Base-by-base conservation (phyloP, 2,888 invertebrate species). In the Trachelus stipa region DNA sequence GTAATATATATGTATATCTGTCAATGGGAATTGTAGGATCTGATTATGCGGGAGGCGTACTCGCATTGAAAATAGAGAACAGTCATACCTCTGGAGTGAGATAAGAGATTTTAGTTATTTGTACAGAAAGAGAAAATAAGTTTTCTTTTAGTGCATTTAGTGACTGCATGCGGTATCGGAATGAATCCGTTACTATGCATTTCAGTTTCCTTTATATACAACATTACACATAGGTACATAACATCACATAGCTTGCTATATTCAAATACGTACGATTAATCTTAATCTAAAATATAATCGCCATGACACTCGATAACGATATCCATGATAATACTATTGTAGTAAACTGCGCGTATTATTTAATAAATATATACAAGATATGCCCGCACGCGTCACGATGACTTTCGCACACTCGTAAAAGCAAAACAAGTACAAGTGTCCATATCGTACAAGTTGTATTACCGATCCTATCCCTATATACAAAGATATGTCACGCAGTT, bases 181-280 rank as follows among this genome's bases (percentile, higher is more conserved):
- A 56, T 56, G 56, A 56, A 56, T 56, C 23, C 56, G 56, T 56
- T 83, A 83, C 85, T 84, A 81, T 84, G 83, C 82, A 83, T 85
- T 87, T 87, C 83, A 85, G 82, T 88, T 81, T 84, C 85, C 86
- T 87, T 84, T 90, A 90, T 90, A 87, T 90, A 90, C 90, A 90
- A 88, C 86, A 86, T 89, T 89, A 90, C 86, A 89, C 85, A 84
- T 86, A 86, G 88, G 89, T 91, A 90, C 89, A 88, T 89, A 90
- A 90, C 90, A 91, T 91, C 90, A 91, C 90, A 91, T 91, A 89
- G 88, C 89, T 90, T 86, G 85, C 86, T 89, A 89, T 88, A 83
- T 86, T 87, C 87, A 87, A 56, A 86, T 87, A 88, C 84, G 84
- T 84, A 86, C 78, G 84, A 82, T 83, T 85, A 83, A 75, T 79